phyloP scores from a whole-genome alignment of 1,140 invertebrate genomes.

The Aphelinus atriplicis region DNA sequence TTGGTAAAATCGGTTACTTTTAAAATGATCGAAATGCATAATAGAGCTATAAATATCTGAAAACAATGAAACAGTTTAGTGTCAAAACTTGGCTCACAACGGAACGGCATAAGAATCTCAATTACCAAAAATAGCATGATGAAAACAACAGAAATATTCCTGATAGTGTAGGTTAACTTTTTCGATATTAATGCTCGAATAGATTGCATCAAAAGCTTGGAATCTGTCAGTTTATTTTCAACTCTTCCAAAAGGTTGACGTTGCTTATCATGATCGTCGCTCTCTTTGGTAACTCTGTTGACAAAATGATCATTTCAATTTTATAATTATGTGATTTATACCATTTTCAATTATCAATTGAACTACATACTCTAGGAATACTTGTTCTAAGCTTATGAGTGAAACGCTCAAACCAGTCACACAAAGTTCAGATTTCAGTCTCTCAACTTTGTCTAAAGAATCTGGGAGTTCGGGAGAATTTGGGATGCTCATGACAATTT shows the following conservation, averaged over 20 bases:
- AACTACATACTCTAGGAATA: constrained; percentile 79
- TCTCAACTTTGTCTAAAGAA: constrained; percentile 75
- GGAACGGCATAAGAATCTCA: not conserved
- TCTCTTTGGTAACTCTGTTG: constrained; percentile 41
- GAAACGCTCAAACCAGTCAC: constrained; percentile 82
- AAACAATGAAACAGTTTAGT: constrained; percentile 23
- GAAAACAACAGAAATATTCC: constrained; percentile 50
- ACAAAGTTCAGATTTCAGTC: constrained; percentile 68
- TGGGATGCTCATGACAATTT: constrained; percentile 63
- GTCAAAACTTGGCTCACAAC: too few species aligned
- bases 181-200: constrained; percentile 52
- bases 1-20: constrained; percentile 48
- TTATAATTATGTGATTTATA: too few species aligned
- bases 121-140: constrained; percentile 47
- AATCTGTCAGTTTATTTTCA: constrained; percentile 46
- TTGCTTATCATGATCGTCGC: constrained; percentile 46
- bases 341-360: too few species aligned
- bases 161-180: constrained; percentile 55
- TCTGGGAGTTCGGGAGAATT: constrained; percentile 66
- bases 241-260: constrained; percentile 42
- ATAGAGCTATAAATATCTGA: constrained; percentile 51
- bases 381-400: constrained; percentile 86
- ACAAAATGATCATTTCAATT: too few species aligned
- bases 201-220: constrained; percentile 47
- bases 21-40: constrained; percentile 50